A percentile compares a stretch with the other conserved stretches of the same genome.
Conservation (phyloP, 2,888 invertebrate genomes). For the Tipula lateralis region DNA sequence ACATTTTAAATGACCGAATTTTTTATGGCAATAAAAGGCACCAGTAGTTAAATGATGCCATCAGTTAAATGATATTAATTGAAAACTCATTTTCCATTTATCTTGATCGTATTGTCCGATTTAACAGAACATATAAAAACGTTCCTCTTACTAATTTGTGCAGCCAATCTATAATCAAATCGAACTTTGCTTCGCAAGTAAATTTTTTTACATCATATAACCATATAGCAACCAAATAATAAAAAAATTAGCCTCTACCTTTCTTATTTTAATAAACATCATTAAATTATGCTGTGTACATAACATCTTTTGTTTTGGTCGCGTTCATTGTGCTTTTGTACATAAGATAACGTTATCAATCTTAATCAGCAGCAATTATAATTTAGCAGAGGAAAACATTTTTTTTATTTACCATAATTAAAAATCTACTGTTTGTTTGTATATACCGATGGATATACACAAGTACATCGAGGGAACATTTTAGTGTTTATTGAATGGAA, state of each 20-base stretch:
- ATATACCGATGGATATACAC: neutral
- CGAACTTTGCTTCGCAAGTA: too few relatives aligned
- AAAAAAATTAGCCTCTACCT: neutral
- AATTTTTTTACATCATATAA: too few relatives aligned
- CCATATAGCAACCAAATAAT: neutral
- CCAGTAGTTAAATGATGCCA: neutral
- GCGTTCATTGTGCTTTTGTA: neutral
- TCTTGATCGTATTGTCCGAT: too few relatives aligned
- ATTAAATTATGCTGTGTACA: neutral
- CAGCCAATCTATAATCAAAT: too few relatives aligned
- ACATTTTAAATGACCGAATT: too few relatives aligned
- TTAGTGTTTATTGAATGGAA: neutral
- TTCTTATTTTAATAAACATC: neutral
- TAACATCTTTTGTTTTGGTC: neutral
- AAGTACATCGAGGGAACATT: neutral
- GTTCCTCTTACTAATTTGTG: too few relatives aligned
- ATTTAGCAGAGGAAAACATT: neutral
- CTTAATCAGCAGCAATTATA: neutral
- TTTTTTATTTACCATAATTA: neutral
- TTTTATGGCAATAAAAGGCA: too few relatives aligned
- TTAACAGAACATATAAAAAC: too few relatives aligned
- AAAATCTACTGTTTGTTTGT: neutral
- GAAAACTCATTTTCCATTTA: neutral
- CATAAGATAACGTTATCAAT: neutral
- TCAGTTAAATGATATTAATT: neutral